A percentile compares a stretch with the other conserved stretches of the same genome.
Conservation (phyloP, 35 echinoderm and acorn worm genomes). For the Anneissia japonica region DNA sequence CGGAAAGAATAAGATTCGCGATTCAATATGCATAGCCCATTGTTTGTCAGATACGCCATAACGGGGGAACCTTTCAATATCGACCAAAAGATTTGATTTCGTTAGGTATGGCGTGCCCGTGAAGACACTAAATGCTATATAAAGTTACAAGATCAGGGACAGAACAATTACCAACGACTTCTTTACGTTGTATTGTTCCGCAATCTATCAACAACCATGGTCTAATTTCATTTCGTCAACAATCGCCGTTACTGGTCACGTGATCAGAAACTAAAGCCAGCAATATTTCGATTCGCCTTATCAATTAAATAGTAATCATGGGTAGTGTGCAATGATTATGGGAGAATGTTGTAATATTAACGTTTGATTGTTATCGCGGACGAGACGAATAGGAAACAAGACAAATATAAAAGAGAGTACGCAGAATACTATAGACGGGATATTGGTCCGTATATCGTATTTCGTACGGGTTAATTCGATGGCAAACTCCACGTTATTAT, state of each 20-base stretch:
- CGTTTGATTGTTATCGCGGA: neutral
- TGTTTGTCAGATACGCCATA: neutral
- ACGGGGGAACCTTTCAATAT: neutral
- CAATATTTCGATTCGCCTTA: neutral
- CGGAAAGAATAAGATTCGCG: neutral
- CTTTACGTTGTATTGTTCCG: neutral
- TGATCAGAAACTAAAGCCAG: too few relatives aligned
- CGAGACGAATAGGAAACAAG: neutral
- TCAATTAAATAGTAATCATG: neutral
- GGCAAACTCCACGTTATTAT: neutral
- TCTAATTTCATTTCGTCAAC: neutral
- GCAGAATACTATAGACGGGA: neutral
- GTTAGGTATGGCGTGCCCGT: neutral
- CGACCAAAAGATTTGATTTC: neutral
- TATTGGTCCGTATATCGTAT: neutral
- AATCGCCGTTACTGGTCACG: neutral
- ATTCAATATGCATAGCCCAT: neutral
- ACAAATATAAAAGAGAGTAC: neutral
- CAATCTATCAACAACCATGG: neutral
- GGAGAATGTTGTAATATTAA: neutral
- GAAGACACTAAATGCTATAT: neutral
- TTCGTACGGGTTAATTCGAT: neutral
- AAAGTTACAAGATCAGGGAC: neutral
- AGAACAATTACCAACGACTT: neutral
- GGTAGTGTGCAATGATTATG: neutral